Evolutionary conservation across 2,797 vertebrate genomes (phyloP).

Genomic region (Cephalopachus bancanus): DNA sequence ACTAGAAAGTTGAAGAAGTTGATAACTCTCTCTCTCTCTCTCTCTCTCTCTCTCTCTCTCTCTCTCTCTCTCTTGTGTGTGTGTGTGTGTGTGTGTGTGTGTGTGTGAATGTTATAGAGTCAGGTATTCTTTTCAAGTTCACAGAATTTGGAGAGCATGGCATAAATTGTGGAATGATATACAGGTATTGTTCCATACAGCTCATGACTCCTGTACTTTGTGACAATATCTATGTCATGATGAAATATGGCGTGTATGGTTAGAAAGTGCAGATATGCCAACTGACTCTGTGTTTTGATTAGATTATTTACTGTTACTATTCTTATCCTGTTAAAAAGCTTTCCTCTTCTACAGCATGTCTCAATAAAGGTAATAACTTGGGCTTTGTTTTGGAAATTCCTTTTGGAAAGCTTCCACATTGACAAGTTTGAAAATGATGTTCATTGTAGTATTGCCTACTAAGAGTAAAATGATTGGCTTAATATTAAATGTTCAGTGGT

Average conservation of each 20-base stretch:
- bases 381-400: constrained; percentile 15
- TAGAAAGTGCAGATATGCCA: constrained; percentile 55
- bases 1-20: constrained; percentile 35
- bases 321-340: constrained; percentile 46
- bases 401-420: background rate
- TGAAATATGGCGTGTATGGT: constrained; percentile 59
- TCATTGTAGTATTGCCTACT: background rate
- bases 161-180: constrained; percentile 4
- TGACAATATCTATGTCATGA: constrained; percentile 55
- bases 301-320: constrained; percentile 33
- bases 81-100: background rate
- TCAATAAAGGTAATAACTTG: constrained; percentile 53
- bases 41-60: no score
- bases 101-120: background rate
- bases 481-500: background rate
- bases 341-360: background rate
- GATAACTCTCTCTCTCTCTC: no score
- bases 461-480: constrained; percentile 45
- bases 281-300: constrained; percentile 54
- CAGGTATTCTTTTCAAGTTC: background rate
- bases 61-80: background rate
- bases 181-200: constrained; percentile 19
- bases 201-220: constrained; percentile 50
- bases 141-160: background rate
- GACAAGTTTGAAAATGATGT: background rate